Evolutionary conservation across 30 jellyfish, hydroid and myxozoan genomes (phyloP), one percentile per base, ranked within the genome.

Genomic region (Sanderia malayensis): DNA sequence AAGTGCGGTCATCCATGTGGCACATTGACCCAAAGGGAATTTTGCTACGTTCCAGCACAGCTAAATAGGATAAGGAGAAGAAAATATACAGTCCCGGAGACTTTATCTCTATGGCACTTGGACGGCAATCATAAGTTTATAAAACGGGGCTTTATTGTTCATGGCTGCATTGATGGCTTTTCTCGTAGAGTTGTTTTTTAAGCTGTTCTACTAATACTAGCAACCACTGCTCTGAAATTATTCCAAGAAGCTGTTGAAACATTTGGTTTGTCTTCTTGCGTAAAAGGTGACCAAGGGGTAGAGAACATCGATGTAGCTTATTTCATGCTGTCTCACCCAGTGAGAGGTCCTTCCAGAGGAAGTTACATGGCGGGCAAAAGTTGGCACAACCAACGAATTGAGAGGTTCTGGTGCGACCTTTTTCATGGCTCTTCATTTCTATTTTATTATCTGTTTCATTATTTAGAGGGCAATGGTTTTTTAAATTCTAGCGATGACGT

Each of bases 11-110:
- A 26, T 44, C 83, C 41, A 55, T 73, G 71, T 60, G 83, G 82
- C 70, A 79, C 8, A 86, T 82, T 19, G 94, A 82, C 59, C 94
- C 94, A 21, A 69, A 46, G 23, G 81, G 94, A 19, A 26, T 83
- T 10, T 47, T 74, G 28, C 75, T 64, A 44, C 46, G 94, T 26
- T 28, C 80, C 20, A 37, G n/a, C 73, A 7, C 94, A 82, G 53
- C 25, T 57, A 34, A 73, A 46, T 44, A 44, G 31, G 23, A 45
- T 61, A 6, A n/a, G 26, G 46, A 30, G 81, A 7, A 61, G 88
- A 47, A 46, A 26, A 28, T 76, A 66, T 41, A 46, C 66, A 31
- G 76, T 79, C 32, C 92, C 92, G 1, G 78, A 62, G 13, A 34
- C 78, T 21, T 21, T 66, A 27, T 70, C 70, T 9, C 29, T 70